These are phyloP conservation scores for Oceanodroma leucorhoa DNA, from an alignment of 2,797 vertebrate genomes.

Conservation along the genomic window DNA sequence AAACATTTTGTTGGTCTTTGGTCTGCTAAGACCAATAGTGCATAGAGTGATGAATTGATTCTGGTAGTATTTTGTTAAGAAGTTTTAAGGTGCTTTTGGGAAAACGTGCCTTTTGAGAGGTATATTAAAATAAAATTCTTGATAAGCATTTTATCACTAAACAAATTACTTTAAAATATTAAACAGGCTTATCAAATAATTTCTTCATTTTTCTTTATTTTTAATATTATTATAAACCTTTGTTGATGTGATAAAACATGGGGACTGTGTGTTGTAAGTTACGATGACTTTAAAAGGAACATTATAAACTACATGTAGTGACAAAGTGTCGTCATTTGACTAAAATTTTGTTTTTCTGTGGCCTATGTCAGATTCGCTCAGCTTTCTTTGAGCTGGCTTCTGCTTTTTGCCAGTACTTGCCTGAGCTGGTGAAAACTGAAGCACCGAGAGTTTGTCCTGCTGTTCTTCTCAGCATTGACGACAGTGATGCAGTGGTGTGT, in stretches of 20 bases:
- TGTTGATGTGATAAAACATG: background rate
- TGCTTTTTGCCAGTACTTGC: slow-evolving; percentile 84
- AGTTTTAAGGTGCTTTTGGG: background rate
- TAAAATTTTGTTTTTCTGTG: background rate
- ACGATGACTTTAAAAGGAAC: background rate
- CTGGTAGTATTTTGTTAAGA: background rate
- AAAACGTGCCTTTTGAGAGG: background rate
- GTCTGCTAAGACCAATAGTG: background rate
- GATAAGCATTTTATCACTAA: background rate
- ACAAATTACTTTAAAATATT: background rate
- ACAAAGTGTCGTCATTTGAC: background rate
- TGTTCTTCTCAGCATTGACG: slow-evolving; percentile 90
- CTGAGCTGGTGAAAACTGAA: slow-evolving; percentile 83
- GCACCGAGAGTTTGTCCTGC: slow-evolving; percentile 84
- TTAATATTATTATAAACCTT: background rate
- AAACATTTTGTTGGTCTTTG: background rate
- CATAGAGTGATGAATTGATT: background rate
- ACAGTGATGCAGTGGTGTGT: slow-evolving; percentile 91
- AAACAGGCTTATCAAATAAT: background rate
- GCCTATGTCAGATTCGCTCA: slow-evolving; percentile 83
- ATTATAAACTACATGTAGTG: background rate
- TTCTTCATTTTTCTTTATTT: background rate
- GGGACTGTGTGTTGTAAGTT: fast-evolving
- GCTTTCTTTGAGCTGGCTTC: slow-evolving; percentile 92
- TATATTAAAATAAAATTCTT: background rate